Evolutionary conservation across 2,113 vertebrate genomes (phyloP), one percentile per base, ranked within the genome.

Genomic region (Carassius gibelio): DNA sequence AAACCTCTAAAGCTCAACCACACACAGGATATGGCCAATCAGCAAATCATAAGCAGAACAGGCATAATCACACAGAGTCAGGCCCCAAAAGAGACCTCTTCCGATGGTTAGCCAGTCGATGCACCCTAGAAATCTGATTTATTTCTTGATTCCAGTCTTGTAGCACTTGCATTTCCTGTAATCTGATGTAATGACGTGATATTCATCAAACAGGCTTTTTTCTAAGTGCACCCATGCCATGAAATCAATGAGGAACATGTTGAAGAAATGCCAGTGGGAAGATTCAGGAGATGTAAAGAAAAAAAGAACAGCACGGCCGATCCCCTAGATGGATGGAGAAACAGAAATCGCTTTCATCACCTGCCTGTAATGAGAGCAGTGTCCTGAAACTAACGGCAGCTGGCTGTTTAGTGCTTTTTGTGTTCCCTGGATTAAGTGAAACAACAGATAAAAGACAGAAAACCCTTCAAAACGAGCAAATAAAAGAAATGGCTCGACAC

Each of bases 341-440:
- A 79, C 45, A 8, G 23, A 78, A 52, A 55, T 59, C 9, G 15
- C 84, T 26, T 45, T 85, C 64, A 79, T 79, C 72, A 76, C 26
- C 68, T 72, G 76, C 52, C 84, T 71, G 64, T 69, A 71, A 72
- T 34, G n/a, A 75, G 62, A 59, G 36, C 64, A 72, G 50, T 15
- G 1, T 48, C 36, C 64, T 30, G 64, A 61, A 45, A 21, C 66
- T 23, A 80, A 71, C 0, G 64, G 71, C 75, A 36, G 84, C 42
- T 85, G 84, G 23, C 36, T 71, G 52, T 80, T 85, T 85, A 50
- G n/a, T 45, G 75, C 75, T 30, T 79, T 30, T 79, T 85, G 64
- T 72, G 84, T 71, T 79, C 34, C 36, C 62, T 19, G 26, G 14
- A 66, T 76, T 76, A n/a, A 59, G 48, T 3, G 38, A 57, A 57